Conservation (phyloP, 1,140 invertebrate species). For the Neotoxoptera formosana region DNA sequence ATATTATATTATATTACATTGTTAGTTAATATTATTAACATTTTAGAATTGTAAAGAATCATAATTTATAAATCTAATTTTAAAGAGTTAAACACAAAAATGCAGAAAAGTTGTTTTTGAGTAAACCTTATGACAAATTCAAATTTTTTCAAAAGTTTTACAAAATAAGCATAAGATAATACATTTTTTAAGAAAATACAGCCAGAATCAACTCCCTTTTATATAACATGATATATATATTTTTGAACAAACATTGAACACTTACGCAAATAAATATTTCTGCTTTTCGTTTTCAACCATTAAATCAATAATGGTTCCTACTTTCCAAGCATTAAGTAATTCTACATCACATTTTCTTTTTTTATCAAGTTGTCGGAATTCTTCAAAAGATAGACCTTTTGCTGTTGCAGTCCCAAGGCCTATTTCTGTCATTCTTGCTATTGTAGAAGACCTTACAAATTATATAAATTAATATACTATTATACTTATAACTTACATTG, state of each 20-base stretch:
- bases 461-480: conserved; percentile 2
- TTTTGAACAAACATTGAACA: conserved; percentile 58
- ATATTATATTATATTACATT: too few species aligned
- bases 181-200: background rate
- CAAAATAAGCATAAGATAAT: background rate
- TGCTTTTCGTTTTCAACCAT: conserved; percentile 91
- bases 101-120: background rate
- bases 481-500: background rate
- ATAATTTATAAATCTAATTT: too few species aligned
- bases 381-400: conserved; percentile 62
- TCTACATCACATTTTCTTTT: conserved; percentile 78
- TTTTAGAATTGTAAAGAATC: too few species aligned
- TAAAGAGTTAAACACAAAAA: too few species aligned
- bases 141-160: background rate
- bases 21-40: too few species aligned
- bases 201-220: background rate
- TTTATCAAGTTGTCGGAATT: conserved; percentile 72
- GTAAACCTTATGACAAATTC: background rate
- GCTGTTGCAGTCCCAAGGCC: conserved; percentile 70
- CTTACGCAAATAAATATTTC: conserved; percentile 85
- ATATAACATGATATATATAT: background rate
- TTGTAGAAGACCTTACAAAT: conserved; percentile 69
- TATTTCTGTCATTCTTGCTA: conserved; percentile 78
- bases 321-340: conserved; percentile 75
- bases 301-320: conserved; percentile 81